phyloP scores from a whole-genome alignment of 2,888 invertebrate species.

The Microplitis manilae region DNA sequence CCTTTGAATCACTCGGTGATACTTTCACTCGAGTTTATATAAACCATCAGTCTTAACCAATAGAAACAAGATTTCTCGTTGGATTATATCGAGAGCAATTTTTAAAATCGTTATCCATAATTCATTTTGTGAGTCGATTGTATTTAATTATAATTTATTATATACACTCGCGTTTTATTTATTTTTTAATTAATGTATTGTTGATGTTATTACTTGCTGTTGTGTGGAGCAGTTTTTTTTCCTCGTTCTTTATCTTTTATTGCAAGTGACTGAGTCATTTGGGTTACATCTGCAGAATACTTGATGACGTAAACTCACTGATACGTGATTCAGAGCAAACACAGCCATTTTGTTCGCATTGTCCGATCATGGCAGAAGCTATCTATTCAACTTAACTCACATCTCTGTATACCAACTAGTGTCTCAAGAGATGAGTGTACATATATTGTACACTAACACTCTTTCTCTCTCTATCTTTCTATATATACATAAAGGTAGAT shows the following conservation, averaged over 20 bases:
- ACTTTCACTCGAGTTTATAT: slow-evolving; percentile 9
- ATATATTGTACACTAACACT: too few species aligned
- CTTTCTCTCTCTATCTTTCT: background rate
- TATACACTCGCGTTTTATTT: background rate
- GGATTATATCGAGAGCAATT: background rate
- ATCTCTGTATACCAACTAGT: background rate
- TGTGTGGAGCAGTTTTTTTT: background rate
- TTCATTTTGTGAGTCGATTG: background rate
- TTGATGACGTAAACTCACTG: slow-evolving; percentile 7
- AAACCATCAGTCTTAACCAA: slow-evolving; percentile 2
- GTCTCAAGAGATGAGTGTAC: background rate
- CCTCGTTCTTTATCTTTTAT: background rate
- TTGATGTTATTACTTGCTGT: background rate
- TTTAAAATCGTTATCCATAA: background rate
- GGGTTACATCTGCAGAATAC: background rate
- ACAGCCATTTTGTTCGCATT: background rate
- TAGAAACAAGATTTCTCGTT: background rate
- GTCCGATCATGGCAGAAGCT: background rate
- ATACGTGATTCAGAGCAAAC: slow-evolving; percentile 14
- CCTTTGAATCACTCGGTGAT: slow-evolving; percentile 4
- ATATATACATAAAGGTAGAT: background rate
- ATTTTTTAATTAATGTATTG: slow-evolving; percentile 1
- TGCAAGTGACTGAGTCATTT: slow-evolving; percentile 4
- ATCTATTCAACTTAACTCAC: slow-evolving; percentile 1
- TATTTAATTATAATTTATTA: background rate